phyloP scores from a whole-genome alignment of 1,140 invertebrate genomes.

The Penaeus vannamei region DNA sequence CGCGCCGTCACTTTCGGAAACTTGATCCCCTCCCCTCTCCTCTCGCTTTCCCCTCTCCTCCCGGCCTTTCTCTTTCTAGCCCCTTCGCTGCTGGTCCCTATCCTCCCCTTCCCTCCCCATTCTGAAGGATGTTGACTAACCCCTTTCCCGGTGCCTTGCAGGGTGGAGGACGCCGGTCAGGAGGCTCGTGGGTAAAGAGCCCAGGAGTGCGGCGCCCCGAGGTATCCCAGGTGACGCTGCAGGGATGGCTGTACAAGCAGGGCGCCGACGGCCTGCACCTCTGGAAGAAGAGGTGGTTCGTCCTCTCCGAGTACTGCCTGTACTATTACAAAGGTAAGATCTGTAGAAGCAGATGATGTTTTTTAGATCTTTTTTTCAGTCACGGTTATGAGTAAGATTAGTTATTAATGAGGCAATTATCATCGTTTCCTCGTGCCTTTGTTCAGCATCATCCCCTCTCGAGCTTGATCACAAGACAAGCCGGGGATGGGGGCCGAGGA shows the following conservation, averaged over 20 bases:
- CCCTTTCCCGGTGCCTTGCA: too few species aligned
- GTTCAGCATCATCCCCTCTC: too few species aligned
- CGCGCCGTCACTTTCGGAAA: too few species aligned
- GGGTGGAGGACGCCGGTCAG: slow-evolving; percentile 24
- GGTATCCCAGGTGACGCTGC: slow-evolving; percentile 85
- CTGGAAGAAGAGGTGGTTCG: slow-evolving; percentile 97
- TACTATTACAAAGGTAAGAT: slow-evolving; percentile 94
- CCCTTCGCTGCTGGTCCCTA: too few species aligned
- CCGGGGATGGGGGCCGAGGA: background rate
- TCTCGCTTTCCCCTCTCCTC: background rate
- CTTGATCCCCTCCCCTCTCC: background rate
- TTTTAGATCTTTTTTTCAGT: too few species aligned
- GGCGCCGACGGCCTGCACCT: slow-evolving; percentile 91
- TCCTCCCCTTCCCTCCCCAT: background rate
- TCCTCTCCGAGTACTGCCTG: slow-evolving; percentile 92
- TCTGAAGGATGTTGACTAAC: too few species aligned
- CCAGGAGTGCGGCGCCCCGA: slow-evolving; percentile 82
- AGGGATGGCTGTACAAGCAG: slow-evolving; percentile 93
- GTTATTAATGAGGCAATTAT: too few species aligned
- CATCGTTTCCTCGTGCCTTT: too few species aligned
- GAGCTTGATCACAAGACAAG: background rate
- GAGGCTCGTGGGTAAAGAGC: slow-evolving; percentile 70
- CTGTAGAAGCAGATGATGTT: too few species aligned
- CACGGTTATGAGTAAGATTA: too few species aligned
- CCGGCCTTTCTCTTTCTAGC: background rate